These are phyloP conservation scores for Malthinus flaveolus DNA, from an alignment of 2,888 invertebrate genomes.

Conservation along the genomic window DNA sequence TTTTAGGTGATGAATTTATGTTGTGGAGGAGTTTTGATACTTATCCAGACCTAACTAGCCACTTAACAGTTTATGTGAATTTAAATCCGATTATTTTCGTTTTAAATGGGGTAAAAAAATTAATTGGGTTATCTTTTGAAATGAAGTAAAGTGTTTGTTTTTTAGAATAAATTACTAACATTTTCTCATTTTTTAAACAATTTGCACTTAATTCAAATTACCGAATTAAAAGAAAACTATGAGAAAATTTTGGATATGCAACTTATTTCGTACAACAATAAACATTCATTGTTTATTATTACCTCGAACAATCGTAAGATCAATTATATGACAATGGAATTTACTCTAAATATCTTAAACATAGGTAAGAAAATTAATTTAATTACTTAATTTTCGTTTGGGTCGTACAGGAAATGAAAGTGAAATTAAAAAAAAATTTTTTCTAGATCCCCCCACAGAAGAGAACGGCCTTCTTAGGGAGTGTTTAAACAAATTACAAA, in stretches of 20 bases:
- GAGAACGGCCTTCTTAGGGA: too few species aligned
- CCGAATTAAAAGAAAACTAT: constrained; percentile 7
- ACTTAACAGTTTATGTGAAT: constrained; percentile 6
- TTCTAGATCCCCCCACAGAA: too few species aligned
- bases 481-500: not conserved
- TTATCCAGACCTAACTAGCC: constrained; percentile 26
- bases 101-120: constrained; percentile 15
- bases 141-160: not conserved
- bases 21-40: constrained; percentile 28
- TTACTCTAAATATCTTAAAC: constrained; percentile 14
- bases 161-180: constrained; percentile 20
- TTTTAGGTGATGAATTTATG: constrained; percentile 34
- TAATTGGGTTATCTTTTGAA: not conserved
- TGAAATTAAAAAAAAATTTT: not conserved
- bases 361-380: constrained; percentile 33
- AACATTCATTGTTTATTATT: constrained; percentile 34
- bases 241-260: constrained; percentile 19
- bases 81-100: constrained; percentile 19
- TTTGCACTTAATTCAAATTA: constrained; percentile 10
- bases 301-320: constrained; percentile 31
- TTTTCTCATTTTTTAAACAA: constrained; percentile 10
- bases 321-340: constrained; percentile 34
- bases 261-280: constrained; percentile 23
- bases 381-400: not conserved
- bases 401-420: not conserved